A percentile compares a stretch with the other conserved stretches of the same genome.
These are phyloP conservation scores for Champsocephalus esox DNA, from an alignment of 2,797 vertebrate genomes.

Conservation along the genomic window DNA sequence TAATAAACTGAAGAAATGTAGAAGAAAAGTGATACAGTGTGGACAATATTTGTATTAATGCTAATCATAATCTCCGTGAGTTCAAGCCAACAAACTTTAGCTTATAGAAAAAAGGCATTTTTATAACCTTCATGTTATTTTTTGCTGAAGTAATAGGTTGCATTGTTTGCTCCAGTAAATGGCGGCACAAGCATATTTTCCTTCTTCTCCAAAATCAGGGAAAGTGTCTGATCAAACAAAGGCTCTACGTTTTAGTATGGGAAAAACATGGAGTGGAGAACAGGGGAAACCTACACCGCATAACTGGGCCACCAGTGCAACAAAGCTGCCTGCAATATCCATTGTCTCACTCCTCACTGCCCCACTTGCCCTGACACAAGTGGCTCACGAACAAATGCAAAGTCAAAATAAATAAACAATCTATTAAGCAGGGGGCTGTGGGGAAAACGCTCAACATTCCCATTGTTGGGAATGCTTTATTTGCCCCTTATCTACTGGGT, in stretches of 20 bases:
- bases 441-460: slow-evolving; percentile 64
- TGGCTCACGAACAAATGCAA: slow-evolving; percentile 70
- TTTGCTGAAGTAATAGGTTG: slow-evolving; percentile 46
- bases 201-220: slow-evolving; percentile 49
- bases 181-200: slow-evolving; percentile 66
- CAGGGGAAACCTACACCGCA: slow-evolving; percentile 44
- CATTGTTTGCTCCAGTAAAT: slow-evolving; percentile 59
- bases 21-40: slow-evolving; percentile 9
- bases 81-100: slow-evolving; percentile 33
- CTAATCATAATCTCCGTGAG: slow-evolving; percentile 5
- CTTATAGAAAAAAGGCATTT: background rate
- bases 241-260: slow-evolving; percentile 40
- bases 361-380: slow-evolving; percentile 59
- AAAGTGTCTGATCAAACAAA: slow-evolving; percentile 68
- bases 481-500: slow-evolving; percentile 81
- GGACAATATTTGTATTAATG: background rate
- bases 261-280: slow-evolving; percentile 50
- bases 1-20: slow-evolving; percentile 22
- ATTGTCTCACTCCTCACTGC: slow-evolving; percentile 64
- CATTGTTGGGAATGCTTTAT: slow-evolving; percentile 79
- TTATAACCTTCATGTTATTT: slow-evolving; percentile 27
- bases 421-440: slow-evolving; percentile 75
- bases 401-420: slow-evolving; percentile 80
- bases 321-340: slow-evolving; percentile 63
- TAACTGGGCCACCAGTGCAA: slow-evolving; percentile 62